A percentile compares a stretch with the other conserved stretches of the same genome.
Conservation (phyloP, 1,140 invertebrate species). For the Drosophila triauraria region DNA sequence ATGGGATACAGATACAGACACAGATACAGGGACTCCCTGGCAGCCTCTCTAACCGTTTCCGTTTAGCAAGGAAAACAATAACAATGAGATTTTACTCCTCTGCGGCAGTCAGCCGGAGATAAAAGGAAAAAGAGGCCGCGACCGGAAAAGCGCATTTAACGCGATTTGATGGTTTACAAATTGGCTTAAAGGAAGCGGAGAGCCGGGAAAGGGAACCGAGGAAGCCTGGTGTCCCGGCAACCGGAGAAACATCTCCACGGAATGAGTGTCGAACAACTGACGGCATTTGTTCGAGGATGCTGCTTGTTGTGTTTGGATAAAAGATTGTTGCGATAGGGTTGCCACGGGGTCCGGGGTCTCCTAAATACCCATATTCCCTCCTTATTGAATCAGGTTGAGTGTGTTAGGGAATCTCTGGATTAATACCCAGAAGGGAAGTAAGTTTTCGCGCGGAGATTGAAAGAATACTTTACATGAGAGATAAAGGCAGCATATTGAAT, state of each 20-base stretch:
- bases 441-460: slow-evolving; percentile 9
- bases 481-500: slow-evolving; percentile 20
- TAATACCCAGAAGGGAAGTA: slow-evolving; percentile 2
- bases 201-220: slow-evolving; percentile 43
- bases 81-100: slow-evolving; percentile 66
- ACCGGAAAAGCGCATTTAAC: slow-evolving; percentile 83
- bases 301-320: slow-evolving; percentile 68
- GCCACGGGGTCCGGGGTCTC: slow-evolving; percentile 15
- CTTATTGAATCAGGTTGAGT: slow-evolving; percentile 29
- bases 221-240: slow-evolving; percentile 15
- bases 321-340: slow-evolving; percentile 63
- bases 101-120: slow-evolving; percentile 26
- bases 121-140: slow-evolving; percentile 50
- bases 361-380: background rate
- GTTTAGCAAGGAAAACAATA: slow-evolving; percentile 80
- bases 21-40: slow-evolving; percentile 21
- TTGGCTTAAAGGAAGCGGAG: slow-evolving; percentile 74
- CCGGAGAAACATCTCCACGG: slow-evolving; percentile 31
- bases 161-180: slow-evolving; percentile 83
- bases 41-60: slow-evolving; percentile 71
- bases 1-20: slow-evolving; percentile 28
- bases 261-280: slow-evolving; percentile 52
- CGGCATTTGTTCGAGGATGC: slow-evolving; percentile 67
- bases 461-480: background rate
- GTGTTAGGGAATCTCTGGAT: slow-evolving; percentile 15